Base-by-base conservation (phyloP, 2,888 invertebrate species). In the Erynnis tages region DNA sequence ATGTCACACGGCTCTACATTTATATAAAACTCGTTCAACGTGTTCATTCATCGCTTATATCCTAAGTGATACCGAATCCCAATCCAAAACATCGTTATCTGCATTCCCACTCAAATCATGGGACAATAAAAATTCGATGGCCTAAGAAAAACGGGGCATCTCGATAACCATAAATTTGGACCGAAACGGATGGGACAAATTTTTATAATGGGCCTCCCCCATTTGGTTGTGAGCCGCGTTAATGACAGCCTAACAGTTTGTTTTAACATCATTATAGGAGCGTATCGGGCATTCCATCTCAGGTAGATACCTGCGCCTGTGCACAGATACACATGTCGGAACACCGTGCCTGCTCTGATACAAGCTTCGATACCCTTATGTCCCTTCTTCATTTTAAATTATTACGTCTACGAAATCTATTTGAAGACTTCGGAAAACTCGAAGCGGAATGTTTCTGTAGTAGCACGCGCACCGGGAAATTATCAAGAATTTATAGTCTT, bases 161-260 rank as follows among this genome's bases (percentile, higher is more conserved):
- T 78, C 84, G 88, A 88, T 87, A 86, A 87, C 80, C 82, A 89
- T 89, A 89, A 89, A 88, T 89, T 87, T 76, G 75, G 73, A 72
- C 75, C 82, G 84, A 81, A 87, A 82, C 84, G 89, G 88, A 88
- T 85, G 88, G 84, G 89, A 89, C 89, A 89, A 89, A 89, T 89
- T 88, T 89, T 87, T 88, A 87, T 87, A 88, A 89, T 89, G 87
- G 85, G 73, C 73, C 81, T 81, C 78, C 79, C 81, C 85, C 84
- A 87, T 86, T 86, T 84, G 79, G 68, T 65, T 71, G 73, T 69
- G 79, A 77, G 82, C 80, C 74, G 82, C 83, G 83, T 83, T 89
- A 88, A 87, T 88, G 88, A 86, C 82, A 83, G 81, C 67, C 82
- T 87, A 88, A 86, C 85, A 87, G 87, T 88, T 88, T 89, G 88